Evolutionary conservation across 2,888 invertebrate genomes (phyloP).

Genomic region (Lumbricus terrestris): DNA sequence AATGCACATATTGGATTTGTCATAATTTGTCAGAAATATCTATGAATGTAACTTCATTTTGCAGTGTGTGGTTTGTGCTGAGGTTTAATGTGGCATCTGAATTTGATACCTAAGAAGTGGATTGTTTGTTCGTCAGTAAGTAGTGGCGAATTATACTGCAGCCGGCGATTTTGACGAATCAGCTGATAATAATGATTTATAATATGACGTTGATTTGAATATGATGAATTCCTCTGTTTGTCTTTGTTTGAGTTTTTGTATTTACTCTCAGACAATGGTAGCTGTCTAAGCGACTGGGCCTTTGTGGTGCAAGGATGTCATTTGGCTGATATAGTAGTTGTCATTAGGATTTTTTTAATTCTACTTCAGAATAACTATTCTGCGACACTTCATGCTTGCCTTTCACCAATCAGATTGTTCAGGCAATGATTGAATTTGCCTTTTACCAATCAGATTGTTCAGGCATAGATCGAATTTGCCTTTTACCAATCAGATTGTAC

Average conservation of each 20-base stretch:
- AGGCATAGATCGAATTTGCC: too few species aligned
- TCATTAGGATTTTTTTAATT: too few species aligned
- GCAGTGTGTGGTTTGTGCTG: not conserved
- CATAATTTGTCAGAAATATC: not conserved
- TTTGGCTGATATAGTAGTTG: not conserved
- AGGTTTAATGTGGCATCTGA: not conserved
- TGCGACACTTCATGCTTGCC: too few species aligned
- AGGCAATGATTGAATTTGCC: too few species aligned
- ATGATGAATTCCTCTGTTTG: not conserved
- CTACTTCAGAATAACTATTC: too few species aligned
- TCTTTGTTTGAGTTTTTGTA: not conserved
- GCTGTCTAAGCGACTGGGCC: too few species aligned
- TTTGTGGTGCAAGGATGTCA: too few species aligned
- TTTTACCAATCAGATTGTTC: too few species aligned
- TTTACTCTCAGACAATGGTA: not conserved
- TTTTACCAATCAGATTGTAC: too few species aligned
- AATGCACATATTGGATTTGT: not conserved
- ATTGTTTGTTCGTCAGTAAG: not conserved
- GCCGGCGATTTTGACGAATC: not conserved
- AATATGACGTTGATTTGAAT: not conserved
- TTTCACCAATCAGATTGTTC: too few species aligned
- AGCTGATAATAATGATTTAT: not conserved
- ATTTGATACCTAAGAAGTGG: not conserved
- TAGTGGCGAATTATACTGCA: not conserved
- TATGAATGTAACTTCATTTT: not conserved